Evolutionary conservation across 1,140 invertebrate genomes (phyloP).

Genomic region (Drosophila aff.): DNA sequence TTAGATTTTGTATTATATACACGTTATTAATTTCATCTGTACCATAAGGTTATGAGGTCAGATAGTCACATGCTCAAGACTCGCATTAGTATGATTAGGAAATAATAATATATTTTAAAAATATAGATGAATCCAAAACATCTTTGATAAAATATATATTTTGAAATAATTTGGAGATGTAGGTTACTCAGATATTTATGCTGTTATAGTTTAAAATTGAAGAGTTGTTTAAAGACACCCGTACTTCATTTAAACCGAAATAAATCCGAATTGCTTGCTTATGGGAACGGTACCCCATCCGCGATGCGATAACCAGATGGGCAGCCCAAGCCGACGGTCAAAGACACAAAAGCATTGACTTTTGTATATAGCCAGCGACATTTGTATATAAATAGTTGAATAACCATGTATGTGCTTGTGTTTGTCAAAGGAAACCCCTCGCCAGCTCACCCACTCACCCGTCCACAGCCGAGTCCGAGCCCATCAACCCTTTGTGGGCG

Average conservation of each 20-base stretch:
- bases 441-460: slow-evolving; percentile 3
- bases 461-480: neutral
- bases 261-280: slow-evolving; percentile 18
- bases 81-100: neutral
- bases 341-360: slow-evolving; percentile 75
- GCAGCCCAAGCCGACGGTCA: slow-evolving; percentile 36
- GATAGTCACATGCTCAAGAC: neutral
- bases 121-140: neutral
- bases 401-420: slow-evolving; percentile 25
- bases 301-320: neutral
- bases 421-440: slow-evolving; percentile 66
- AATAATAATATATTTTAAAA: no score
- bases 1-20: neutral
- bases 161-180: neutral
- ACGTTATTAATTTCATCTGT: neutral
- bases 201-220: no score
- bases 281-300: slow-evolving; percentile 15
- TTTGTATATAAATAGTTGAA: slow-evolving; percentile 78
- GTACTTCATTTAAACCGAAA: slow-evolving; percentile 36
- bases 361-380: slow-evolving; percentile 81
- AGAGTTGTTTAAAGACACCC: neutral
- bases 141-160: neutral
- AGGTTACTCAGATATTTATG: neutral
- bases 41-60: neutral
- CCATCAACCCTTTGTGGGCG: slow-evolving; percentile 54